phyloP scores from a whole-genome alignment of 2,797 vertebrate species.

The Mormyrops attenuatus region DNA sequence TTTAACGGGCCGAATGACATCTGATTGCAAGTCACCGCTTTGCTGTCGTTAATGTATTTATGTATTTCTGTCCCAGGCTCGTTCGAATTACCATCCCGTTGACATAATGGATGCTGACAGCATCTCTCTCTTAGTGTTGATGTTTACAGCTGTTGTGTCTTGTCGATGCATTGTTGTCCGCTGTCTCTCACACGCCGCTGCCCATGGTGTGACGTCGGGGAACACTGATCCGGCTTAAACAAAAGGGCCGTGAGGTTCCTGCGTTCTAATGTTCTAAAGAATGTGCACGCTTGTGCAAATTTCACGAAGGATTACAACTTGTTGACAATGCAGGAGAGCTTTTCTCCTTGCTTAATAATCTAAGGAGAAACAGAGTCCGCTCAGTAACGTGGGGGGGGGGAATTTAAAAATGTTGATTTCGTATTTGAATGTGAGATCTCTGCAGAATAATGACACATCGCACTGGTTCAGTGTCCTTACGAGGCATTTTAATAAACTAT shows the following conservation, averaged over 20 bases:
- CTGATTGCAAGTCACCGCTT: background rate
- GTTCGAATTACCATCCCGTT: background rate
- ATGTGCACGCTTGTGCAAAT: background rate
- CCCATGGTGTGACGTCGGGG: background rate
- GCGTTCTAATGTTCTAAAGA: background rate
- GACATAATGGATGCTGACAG: slow-evolving; percentile 1
- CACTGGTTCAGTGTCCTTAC: background rate
- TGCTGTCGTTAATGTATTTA: background rate
- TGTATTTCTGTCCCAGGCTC: background rate
- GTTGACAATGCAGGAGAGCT: background rate
- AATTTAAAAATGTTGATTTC: background rate
- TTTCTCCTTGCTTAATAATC: background rate
- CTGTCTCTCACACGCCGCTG: background rate
- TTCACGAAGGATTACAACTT: slow-evolving; percentile 9
- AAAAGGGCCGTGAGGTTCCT: background rate
- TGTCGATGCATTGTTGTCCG: background rate
- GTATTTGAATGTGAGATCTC: background rate
- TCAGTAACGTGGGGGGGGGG: background rate
- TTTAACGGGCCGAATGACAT: background rate
- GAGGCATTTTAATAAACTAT: background rate
- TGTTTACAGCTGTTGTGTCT: background rate
- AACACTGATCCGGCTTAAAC: background rate
- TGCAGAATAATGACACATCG: background rate
- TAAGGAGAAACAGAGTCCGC: background rate
- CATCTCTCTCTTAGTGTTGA: background rate